Percentiles rank a stretch among this genome's conserved stretches.
phyloP scores from a whole-genome alignment of 2,113 vertebrate genomes.

The Periophthalmus modestus region DNA sequence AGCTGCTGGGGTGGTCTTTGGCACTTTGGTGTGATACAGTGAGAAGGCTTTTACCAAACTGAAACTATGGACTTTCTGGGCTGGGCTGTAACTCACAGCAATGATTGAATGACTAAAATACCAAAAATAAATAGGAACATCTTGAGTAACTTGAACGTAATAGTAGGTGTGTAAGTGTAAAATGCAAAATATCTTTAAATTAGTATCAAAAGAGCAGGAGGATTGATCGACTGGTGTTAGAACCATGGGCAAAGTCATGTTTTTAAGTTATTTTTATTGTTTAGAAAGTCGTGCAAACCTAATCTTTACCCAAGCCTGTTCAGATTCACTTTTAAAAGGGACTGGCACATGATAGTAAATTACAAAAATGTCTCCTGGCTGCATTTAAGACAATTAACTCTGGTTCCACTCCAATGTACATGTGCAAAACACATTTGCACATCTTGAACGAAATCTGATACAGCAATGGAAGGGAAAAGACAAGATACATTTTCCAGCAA shows the following conservation, averaged over 20 bases:
- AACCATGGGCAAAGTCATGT: too few relatives aligned
- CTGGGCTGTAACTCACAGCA: too few relatives aligned
- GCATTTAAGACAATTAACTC: conserved; percentile 67
- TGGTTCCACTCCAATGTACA: conserved; percentile 70
- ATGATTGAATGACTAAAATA: too few relatives aligned
- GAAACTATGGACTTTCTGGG: too few relatives aligned
- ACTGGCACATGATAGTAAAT: conserved; percentile 39
- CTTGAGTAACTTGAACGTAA: not conserved
- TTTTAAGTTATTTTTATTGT: not conserved
- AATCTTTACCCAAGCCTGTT: conserved; percentile 16
- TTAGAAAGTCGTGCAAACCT: not conserved
- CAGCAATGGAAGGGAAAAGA: conserved; percentile 28
- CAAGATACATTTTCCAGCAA: not conserved
- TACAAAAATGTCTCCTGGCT: conserved; percentile 60
- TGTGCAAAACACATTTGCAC: conserved; percentile 69
- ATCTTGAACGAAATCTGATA: conserved; percentile 30
- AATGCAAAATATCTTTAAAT: too few relatives aligned
- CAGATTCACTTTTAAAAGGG: conserved; percentile 39
- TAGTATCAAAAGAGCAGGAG: too few relatives aligned
- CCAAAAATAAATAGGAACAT: too few relatives aligned
- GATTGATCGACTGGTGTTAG: too few relatives aligned
- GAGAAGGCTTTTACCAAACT: not conserved
- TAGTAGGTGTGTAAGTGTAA: too few relatives aligned
- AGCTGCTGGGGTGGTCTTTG: not conserved
- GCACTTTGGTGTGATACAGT: too few relatives aligned